Evolutionary conservation across 2,888 invertebrate genomes (phyloP), one percentile per base, ranked within the genome.

Genomic region (Drosophila neutralis): DNA sequence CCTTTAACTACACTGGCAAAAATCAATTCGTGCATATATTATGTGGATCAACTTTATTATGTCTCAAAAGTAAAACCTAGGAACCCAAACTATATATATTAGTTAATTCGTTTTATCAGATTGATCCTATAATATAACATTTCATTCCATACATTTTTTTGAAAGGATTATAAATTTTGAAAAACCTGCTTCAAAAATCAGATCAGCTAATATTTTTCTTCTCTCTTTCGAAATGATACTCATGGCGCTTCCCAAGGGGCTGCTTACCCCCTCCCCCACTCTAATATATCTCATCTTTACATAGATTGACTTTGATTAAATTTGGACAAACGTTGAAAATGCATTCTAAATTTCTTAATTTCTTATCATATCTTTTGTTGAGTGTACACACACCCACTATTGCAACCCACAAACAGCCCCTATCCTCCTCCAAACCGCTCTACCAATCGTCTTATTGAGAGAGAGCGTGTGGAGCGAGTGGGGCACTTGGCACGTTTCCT

Each of bases 401-500:
- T 13, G 21, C 40, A 29, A n/a, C 45, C 45, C 51, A 18, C 58
- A 27, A 58, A 1, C 49, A 49, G 51, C 29, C 56, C 42, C 48
- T 33, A 35, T 31, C 33, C 57, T 33, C 53, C 42, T 11, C 4
- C 13, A 45, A 21, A 0, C 13, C 45, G 1, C 21, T 45, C 21
- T 7, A 0, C 13, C 13, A 13, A 15, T 24, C 4, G 45, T 15
- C 2, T 24, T 15, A 24, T 15, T 45, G 15, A 15, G 45, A 24
- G 24, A 1, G n/a, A 6, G n/a, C 64, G 54, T 52, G 27, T 54
- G 24, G 40, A 63, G 73, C 72, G 56, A 65, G 62, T 68, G 72
- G 64, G 72, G 69, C 90, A 84, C 83, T 84, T 83, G 80, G 81
- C 89, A 87, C 80, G 89, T 83, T 89, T 92, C 90, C 92, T 90